Percentiles rank a stretch among this genome's conserved stretches.
Evolutionary conservation across 2,888 invertebrate genomes (phyloP).

Genomic region (Mythimna vitellina): DNA sequence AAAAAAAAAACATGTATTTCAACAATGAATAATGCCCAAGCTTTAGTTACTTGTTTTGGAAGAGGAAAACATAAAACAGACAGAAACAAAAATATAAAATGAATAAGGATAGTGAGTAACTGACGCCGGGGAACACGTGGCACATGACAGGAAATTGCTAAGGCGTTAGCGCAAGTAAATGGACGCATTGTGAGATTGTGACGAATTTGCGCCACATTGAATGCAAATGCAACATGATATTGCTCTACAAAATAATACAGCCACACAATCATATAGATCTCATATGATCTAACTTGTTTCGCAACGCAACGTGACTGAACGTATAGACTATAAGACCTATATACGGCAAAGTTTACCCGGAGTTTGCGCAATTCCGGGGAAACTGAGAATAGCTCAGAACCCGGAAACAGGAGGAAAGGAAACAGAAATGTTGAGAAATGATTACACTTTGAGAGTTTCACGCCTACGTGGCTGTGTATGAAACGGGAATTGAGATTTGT

Average conservation of each 20-base stretch:
- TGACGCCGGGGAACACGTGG: constrained; percentile 66
- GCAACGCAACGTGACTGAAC: constrained; percentile 37
- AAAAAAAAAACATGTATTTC: constrained; percentile 17
- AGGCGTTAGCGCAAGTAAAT: constrained; percentile 68
- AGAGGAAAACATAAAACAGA: constrained; percentile 36
- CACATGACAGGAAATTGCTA: constrained; percentile 78
- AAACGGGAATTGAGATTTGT: constrained; percentile 47
- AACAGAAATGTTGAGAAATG: constrained; percentile 39
- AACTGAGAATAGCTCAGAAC: constrained; percentile 55
- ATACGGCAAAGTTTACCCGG: constrained; percentile 34
- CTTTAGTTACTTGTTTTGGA: constrained; percentile 35
- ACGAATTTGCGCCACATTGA: constrained; percentile 60
- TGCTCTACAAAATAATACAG: constrained; percentile 34
- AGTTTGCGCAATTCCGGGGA: constrained; percentile 53
- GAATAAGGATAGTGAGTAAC: constrained; percentile 75
- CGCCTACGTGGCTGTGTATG: constrained; percentile 25
- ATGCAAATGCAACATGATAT: constrained; percentile 62
- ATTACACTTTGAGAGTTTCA: constrained; percentile 35
- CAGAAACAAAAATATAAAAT: constrained; percentile 64
- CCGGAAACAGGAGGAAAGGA: constrained; percentile 47
- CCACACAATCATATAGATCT: constrained; percentile 27
- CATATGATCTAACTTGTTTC: constrained; percentile 44
- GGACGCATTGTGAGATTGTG: constrained; percentile 62
- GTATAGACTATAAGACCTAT: constrained; percentile 33
- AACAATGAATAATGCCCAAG: constrained; percentile 26